phyloP scores from a whole-genome alignment of 2,797 vertebrate species.

The Phoxinus dragarum region DNA sequence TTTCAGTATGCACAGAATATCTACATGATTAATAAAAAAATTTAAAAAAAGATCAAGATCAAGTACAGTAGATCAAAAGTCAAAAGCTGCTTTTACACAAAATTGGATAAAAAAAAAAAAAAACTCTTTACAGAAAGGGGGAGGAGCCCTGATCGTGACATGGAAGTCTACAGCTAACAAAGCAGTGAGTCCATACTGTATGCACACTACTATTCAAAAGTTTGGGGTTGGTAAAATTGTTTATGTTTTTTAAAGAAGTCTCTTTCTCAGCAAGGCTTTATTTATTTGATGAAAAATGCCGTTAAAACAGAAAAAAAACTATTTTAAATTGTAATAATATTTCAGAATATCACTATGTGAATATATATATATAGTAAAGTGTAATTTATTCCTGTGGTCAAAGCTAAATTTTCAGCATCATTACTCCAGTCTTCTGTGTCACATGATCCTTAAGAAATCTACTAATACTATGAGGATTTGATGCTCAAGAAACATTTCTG shows the following conservation, averaged over 20 bases:
- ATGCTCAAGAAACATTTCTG: background rate
- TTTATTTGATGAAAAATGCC: background rate
- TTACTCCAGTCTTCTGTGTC: background rate
- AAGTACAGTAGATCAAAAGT: too few relatives aligned
- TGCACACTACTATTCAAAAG: background rate
- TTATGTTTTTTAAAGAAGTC: background rate
- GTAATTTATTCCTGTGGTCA: background rate
- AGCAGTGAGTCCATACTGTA: conserved; percentile 74
- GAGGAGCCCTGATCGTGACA: conserved; percentile 86
- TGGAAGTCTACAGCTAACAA: conserved; percentile 85
- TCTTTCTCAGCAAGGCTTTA: background rate
- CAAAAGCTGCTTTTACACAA: background rate
- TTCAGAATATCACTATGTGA: background rate
- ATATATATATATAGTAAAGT: background rate
- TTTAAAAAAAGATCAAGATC: background rate
- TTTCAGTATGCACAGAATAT: background rate
- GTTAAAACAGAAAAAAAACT: too few relatives aligned
- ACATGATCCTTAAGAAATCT: background rate
- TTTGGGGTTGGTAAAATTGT: background rate
- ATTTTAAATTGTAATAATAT: too few relatives aligned
- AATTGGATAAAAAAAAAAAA: background rate
- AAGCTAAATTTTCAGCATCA: background rate
- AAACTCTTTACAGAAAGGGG: conserved; percentile 82
- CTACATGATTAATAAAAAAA: background rate
- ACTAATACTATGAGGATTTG: background rate